Evolutionary conservation across 1,140 invertebrate genomes (phyloP), one percentile per base, ranked within the genome.

Genomic region (Cecropterus lyciades): DNA sequence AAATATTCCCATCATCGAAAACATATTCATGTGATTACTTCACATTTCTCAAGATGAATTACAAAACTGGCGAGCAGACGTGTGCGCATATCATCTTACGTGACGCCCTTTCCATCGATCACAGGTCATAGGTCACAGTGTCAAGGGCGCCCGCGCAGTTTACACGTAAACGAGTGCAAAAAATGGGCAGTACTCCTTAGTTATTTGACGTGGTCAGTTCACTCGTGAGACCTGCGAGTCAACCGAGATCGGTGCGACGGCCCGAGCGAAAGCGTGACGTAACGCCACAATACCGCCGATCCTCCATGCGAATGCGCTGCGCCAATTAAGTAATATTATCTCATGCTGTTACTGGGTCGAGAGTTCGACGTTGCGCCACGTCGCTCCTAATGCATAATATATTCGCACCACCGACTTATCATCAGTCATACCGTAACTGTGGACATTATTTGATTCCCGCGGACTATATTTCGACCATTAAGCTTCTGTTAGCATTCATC

Each of bases 241-340:
- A 2, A 27, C n/a, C 11, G 24, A 9, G 33, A 16, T n/a, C 51
- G 37, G 56, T 15, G n/a, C 30, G 43, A 15, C 17, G 40, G 14
- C 14, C 43, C 11, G 51, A 45, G 48, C 51, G 62, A 48, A 55
- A 55, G 63, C 17, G 17, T 52, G 51, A 65, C 51, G 63, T 48
- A 55, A 55, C 43, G 20, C 24, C 52, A 48, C 63, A 55, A 46
- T 65, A 46, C 40, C 62, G 62, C 17, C 48, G 42, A 65, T 55
- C 42, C 27, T 65, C 51, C 45, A 62, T 49, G 43, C 63, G 52
- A 65, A 14, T 53, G 51, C 40, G 43, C 40, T 43, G 40, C 17
- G 55, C 62, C 62, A 65, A 65, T 65, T 53, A 65, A 65, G 51
- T 55, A 65, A 65, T 45, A 46, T 45, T 46, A 65, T 65, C 63